Evolutionary conservation across 2,888 invertebrate species (phyloP), one percentile per base, ranked within the genome.

Genomic region (Mycalesis mineus): DNA sequence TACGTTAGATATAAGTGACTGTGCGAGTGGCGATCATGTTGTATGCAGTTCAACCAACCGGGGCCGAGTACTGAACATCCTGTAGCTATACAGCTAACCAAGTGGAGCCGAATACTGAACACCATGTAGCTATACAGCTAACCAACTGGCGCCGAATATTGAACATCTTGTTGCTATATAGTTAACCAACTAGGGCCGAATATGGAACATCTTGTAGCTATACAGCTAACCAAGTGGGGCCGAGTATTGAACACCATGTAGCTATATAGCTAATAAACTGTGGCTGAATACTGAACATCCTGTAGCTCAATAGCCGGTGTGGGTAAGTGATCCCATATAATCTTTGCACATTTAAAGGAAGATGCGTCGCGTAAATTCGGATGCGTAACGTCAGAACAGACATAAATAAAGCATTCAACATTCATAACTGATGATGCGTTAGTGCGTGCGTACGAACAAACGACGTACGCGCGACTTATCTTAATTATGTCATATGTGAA

Each of bases 1-100:
- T 88, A 88, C 77, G 70, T 74, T 82, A 82, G 82, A 69, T 75
- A 61, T 70, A 71, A 70, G 71, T 65, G 67, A 64, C 57, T 51
- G 57, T 57, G 65, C 61, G 63, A 64, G 63, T 37, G 28, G 13
- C 9, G 50, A 31, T 14, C 17, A 41, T n/a, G 41, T 22, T 42
- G 22, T 22, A 22, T 42, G 22, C 1, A 42, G 42, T 42, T 8
- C 1, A 1, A 42, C 8, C 22, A 9, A 36, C 17, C 11, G 7
- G 13, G 28, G 44, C n/a, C 8, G 42, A 42, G 2, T 33, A 1
- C 8, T 33, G 36, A 36, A 4, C 36, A 36, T 5, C 22, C 22
- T 22, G 22, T 22, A 22, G 3, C 5, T 22, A 22, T 42, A 11
- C 1, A 42, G 42, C 22, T 8, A 1, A 42, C 8, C 22, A 9